Evolutionary conservation across 1,140 invertebrate genomes (phyloP), one percentile per base, ranked within the genome.

Genomic region (Eriocheir sinensis): DNA sequence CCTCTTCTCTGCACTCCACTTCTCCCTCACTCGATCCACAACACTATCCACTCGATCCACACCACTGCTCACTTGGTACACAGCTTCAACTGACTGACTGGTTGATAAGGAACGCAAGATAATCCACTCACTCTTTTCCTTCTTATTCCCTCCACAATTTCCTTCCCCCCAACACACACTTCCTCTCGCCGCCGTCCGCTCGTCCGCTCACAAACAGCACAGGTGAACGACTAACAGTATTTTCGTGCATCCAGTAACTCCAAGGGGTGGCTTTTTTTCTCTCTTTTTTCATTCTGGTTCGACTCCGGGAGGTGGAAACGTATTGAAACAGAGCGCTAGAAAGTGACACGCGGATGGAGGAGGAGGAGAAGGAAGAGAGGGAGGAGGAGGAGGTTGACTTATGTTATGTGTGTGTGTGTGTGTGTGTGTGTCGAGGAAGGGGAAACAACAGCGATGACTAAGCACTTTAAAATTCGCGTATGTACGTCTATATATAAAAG

Each of bases 271-370:
- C 12, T 41, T 86, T 41, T 32, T 86, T 86, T 36, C 40, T 72
- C n/a, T 36, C 27, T 86, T 32, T 36, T 86, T 86, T 86, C 36
- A 21, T 21, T 41, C 34, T 38, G 4, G 36, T 40, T 17, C 36
- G 83, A 34, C 34, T 34, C 3, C 15, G 80, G 17, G 30, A 21
- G 72, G 81, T 80, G 41, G 32, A 90, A 91, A 21, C 30, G 40
- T 85, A 53, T 53, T 93, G 93, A 48, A 91, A 90, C 93, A 89
- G 83, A 44, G 9, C 85, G 79, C 36, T 89, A 81, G 85, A 79
- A 32, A 79, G 85, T 88, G 60, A 32, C 93, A 89, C 85, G 44
- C 32, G 32, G 36, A 32, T 17, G 60, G 60, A 48, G 4, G n/a
- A n/a, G 44, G 60, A n/a, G 60, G 60, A 72, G 60, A 72, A 21